Conservation (phyloP, 2,113 vertebrate species). For the Butorides virescens region DNA sequence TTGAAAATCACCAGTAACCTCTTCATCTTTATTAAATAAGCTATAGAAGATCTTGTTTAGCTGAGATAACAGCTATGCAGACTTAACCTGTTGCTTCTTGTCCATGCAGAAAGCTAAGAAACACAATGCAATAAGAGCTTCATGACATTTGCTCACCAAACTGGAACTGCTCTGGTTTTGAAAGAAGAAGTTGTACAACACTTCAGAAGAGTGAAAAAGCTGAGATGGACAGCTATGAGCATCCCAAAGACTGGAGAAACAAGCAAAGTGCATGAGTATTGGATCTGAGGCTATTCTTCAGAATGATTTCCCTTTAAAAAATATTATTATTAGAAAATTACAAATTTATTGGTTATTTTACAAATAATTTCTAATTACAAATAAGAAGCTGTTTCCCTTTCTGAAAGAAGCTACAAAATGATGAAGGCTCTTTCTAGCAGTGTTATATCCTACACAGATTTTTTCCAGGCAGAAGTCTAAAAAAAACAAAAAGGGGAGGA, state of each 20-base stretch:
- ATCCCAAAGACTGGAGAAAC: not conserved
- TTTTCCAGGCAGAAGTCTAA: not conserved
- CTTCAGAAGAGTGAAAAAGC: not conserved
- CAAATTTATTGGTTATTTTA: not conserved
- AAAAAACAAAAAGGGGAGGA: rapidly evolving
- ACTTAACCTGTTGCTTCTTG: not conserved
- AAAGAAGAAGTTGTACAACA: not conserved
- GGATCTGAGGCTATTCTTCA: not conserved
- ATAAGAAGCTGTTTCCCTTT: not conserved
- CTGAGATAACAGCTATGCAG: not conserved
- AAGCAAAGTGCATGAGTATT: not conserved
- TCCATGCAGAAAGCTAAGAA: not conserved
- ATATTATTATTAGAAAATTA: not conserved
- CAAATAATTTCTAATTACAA: not conserved
- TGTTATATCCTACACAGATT: not conserved
- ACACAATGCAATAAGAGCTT: not conserved
- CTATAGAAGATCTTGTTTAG: not conserved
- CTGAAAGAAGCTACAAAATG: not conserved
- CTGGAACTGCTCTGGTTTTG: not conserved
- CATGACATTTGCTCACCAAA: not conserved
- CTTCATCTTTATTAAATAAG: not conserved
- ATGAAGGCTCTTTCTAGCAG: not conserved
- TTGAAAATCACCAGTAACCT: not conserved
- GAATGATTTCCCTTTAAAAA: not conserved
- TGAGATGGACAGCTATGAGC: not conserved